Conservation (phyloP, 2,113 vertebrate genomes). For the Atrichornis clamosus region DNA sequence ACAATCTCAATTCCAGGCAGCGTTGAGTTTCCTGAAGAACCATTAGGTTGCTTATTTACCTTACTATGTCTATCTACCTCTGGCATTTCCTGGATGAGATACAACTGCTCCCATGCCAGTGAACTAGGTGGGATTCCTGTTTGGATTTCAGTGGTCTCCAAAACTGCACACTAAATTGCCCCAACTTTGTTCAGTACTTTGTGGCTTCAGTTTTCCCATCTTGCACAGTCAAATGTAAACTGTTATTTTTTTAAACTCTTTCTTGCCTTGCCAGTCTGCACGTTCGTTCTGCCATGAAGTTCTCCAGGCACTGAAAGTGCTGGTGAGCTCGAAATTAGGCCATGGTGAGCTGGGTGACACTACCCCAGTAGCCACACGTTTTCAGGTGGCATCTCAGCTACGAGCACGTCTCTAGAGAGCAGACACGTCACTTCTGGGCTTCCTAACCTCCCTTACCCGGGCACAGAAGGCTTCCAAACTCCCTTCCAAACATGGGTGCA, state of each 20-base stretch:
- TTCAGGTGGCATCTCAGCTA: neutral
- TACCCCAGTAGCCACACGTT: neutral
- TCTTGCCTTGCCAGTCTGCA: neutral
- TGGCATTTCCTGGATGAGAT: neutral
- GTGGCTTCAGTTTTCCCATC: neutral
- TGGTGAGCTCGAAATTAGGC: neutral
- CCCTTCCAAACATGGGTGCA: neutral
- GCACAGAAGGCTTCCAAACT: neutral
- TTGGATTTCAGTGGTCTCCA: neutral
- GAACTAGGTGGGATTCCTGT: neutral
- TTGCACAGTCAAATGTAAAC: neutral
- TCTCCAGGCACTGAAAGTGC: neutral
- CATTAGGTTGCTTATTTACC: neutral
- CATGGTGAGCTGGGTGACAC: neutral
- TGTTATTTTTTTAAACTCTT: neutral
- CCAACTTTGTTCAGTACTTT: neutral
- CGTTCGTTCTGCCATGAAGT: neutral
- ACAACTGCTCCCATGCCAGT: neutral
- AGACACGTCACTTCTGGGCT: neutral
- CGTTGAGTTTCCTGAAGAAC: neutral
- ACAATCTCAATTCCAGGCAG: neutral
- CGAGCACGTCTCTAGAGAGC: neutral
- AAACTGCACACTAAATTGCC: neutral
- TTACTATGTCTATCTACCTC: neutral
- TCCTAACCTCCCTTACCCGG: neutral